Evolutionary conservation across 2,113 vertebrate genomes (phyloP), one percentile per base, ranked within the genome.

Genomic region (Lepisosteus oculatus): DNA sequence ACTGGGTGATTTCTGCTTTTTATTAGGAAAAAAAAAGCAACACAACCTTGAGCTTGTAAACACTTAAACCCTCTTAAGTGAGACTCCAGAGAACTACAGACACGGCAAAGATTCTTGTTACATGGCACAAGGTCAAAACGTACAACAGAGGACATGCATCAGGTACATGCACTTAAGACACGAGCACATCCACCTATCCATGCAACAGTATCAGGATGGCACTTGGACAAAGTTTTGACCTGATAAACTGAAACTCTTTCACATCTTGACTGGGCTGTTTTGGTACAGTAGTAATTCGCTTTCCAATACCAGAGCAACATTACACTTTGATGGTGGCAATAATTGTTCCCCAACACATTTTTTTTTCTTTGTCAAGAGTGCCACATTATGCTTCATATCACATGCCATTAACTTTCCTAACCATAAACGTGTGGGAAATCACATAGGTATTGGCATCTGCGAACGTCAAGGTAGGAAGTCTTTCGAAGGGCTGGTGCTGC

Each of bases 371-470:
- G 5, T 51, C 47, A 51, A 51, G 9, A 51, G 9, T 51, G 9
- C 5, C 47, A 51, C 9, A 2, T 51, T 51, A 51, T 9, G 47
- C 9, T 51, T 51, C 47, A 5, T 29, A 29, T 51, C 47, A 51
- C 47, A 51, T 51, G 47, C 5, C 47, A 51, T 9, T 5, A 9
- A 51, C 47, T 6, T 51, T 51, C 47, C 47, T 51, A 51, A 29
- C 29, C 29, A 29, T 29, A 29, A 29, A 41, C 64, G 47, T 42
- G n/a, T 43, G 63, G 66, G 76, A 64, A 17, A 64, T 15, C 63
- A 56, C 17, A 41, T 9, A 55, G 12, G 54, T 42, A 47, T 47
- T 41, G 17, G 42, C 68, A 74, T 66, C 62, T 11, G 68, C 55
- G 72, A 67, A 56, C 57, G 15, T 56, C 71, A 11, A 11, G 64